Evolutionary conservation across 2,797 vertebrate species (phyloP).

Genomic region (Brachyalestes nurse): DNA sequence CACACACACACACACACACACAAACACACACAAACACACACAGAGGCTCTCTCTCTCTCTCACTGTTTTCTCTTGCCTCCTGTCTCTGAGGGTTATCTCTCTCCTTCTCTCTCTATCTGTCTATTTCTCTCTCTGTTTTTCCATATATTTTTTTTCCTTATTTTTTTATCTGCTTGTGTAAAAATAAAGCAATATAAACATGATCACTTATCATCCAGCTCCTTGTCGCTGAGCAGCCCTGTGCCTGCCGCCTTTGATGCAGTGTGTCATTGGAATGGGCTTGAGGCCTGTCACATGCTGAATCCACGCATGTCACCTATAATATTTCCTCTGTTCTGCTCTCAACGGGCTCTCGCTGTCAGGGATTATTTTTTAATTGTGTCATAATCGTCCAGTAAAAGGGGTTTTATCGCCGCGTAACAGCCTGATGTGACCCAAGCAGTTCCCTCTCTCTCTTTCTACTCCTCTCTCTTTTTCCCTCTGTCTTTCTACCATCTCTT

Average conservation of each 20-base stretch:
- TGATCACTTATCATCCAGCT: constrained; percentile 16
- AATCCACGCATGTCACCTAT: neutral
- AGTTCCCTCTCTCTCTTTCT: constrained; percentile 19
- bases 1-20: too few relatives aligned
- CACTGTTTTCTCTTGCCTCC: too few relatives aligned
- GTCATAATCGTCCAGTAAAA: constrained; percentile 48
- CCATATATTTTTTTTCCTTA: too few relatives aligned
- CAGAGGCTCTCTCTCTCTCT: too few relatives aligned
- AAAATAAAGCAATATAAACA: constrained; percentile 23
- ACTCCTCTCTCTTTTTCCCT: constrained; percentile 1
- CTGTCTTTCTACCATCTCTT: neutral
- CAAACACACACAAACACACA: too few relatives aligned
- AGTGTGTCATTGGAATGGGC: neutral
- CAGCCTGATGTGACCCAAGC: constrained; percentile 49
- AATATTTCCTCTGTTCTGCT: constrained; percentile 20
- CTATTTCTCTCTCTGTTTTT: neutral
- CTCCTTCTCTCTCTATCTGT: too few relatives aligned
- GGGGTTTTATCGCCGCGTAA: constrained; percentile 40
- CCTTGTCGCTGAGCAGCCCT: neutral
- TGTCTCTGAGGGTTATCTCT: too few relatives aligned
- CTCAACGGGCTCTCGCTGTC: constrained; percentile 26
- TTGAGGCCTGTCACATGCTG: neutral
- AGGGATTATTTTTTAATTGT: constrained; percentile 58
- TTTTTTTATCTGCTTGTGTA: neutral
- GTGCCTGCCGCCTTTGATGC: constrained; percentile 8